Evolutionary conservation across 1,140 invertebrate species (phyloP).

Genomic region (Rhynchophorus ferrugineus): DNA sequence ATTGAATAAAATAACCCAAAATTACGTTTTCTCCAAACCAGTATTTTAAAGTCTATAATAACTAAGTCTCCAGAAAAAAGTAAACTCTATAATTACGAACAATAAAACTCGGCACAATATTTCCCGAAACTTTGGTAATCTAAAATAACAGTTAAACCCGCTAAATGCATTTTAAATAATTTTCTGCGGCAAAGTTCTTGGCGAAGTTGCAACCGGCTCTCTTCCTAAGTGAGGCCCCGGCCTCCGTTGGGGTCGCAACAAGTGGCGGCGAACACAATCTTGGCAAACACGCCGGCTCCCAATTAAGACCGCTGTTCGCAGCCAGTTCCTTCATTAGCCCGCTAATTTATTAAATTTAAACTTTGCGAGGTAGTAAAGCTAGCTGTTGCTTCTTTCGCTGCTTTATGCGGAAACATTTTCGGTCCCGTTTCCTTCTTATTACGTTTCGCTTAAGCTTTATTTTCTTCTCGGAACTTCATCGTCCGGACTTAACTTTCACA

Average conservation of each 20-base stretch:
- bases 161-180: not conserved
- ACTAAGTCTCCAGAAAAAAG: too few relatives aligned
- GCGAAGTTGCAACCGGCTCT: not conserved
- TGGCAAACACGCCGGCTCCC: conserved; percentile 15
- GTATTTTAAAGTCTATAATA: too few relatives aligned
- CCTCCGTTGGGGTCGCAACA: conserved; percentile 9
- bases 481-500: too few relatives aligned
- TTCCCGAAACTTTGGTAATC: not conserved
- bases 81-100: too few relatives aligned
- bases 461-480: too few relatives aligned
- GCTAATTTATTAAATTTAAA: conserved; percentile 22
- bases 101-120: too few relatives aligned
- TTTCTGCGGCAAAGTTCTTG: not conserved
- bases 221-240: too few relatives aligned
- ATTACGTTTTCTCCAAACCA: too few relatives aligned
- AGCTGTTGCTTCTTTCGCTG: conserved; percentile 17
- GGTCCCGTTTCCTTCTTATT: conserved; percentile 7
- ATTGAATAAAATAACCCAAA: too few relatives aligned
- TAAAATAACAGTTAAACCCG: not conserved
- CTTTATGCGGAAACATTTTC: conserved; percentile 13
- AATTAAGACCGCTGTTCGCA: conserved; percentile 20
- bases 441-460: not conserved
- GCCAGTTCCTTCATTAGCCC: conserved; percentile 20
- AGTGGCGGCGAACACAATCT: conserved; percentile 18
- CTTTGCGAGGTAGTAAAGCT: conserved; percentile 17